phyloP scores from a whole-genome alignment of 2,113 vertebrate species.

The Puffinus mauretanicus region DNA sequence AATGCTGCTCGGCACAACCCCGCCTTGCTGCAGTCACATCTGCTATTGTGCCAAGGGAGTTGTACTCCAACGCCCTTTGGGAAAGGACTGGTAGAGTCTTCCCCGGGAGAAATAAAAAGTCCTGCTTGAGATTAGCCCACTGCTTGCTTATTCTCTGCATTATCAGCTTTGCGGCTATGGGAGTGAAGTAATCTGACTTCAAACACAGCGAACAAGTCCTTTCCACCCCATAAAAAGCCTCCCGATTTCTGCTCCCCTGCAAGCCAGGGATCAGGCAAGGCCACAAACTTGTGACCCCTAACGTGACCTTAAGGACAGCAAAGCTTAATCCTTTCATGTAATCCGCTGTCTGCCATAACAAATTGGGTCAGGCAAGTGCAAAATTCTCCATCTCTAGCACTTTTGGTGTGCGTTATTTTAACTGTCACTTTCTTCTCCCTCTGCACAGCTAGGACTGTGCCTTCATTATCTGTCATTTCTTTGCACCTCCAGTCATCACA shows the following conservation, averaged over 20 bases:
- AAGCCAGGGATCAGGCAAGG: slow-evolving; percentile 36
- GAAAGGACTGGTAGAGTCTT: slow-evolving; percentile 11
- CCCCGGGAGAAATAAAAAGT: background rate
- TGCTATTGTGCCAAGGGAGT: background rate
- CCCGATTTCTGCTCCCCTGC: background rate
- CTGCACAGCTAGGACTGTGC: background rate
- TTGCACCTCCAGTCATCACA: background rate
- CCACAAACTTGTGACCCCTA: slow-evolving; percentile 48
- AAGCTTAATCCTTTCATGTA: slow-evolving; percentile 62
- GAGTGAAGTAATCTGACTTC: slow-evolving; percentile 53
- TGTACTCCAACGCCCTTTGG: background rate
- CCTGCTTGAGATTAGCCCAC: slow-evolving; percentile 15
- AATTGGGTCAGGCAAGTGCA: slow-evolving; percentile 56
- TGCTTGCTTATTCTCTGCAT: slow-evolving; percentile 20
- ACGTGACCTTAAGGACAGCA: slow-evolving; percentile 42
- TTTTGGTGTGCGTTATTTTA: slow-evolving; percentile 40
- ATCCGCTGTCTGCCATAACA: slow-evolving; percentile 55
- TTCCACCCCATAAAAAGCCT: slow-evolving; percentile 40
- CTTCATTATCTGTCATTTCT: slow-evolving; percentile 17
- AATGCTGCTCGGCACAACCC: background rate
- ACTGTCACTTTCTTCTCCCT: slow-evolving; percentile 37
- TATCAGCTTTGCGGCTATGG: slow-evolving; percentile 11
- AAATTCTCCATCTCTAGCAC: slow-evolving; percentile 50
- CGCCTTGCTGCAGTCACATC: slow-evolving; percentile 23
- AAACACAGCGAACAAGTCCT: slow-evolving; percentile 1